Evolutionary conservation across 2,797 vertebrate genomes (phyloP).

Genomic region (Myotis findleyi): DNA sequence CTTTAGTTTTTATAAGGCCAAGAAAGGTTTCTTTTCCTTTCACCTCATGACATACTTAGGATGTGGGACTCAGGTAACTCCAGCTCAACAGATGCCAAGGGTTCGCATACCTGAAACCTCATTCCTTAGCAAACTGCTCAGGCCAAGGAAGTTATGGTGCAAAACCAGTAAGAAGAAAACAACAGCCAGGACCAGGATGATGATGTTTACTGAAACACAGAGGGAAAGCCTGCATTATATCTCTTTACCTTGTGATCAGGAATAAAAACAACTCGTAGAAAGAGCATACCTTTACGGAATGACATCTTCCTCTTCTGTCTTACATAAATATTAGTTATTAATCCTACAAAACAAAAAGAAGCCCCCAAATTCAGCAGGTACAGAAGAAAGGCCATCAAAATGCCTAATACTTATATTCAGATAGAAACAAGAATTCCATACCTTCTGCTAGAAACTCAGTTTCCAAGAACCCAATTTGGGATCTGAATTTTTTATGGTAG

Average conservation of each 20-base stretch:
- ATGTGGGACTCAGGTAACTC: not conserved
- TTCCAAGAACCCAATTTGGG: conserved; percentile 42
- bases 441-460: conserved; percentile 18
- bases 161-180: conserved; percentile 95
- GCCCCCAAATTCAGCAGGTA: conserved; percentile 38
- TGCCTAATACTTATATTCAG: conserved; percentile 1
- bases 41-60: not conserved
- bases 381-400: conserved; percentile 53
- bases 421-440: not conserved
- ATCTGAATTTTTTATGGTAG: conserved; percentile 33
- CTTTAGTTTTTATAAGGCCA: not conserved
- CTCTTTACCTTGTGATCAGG: conserved; percentile 15
- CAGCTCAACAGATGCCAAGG: not conserved
- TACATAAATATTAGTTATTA: conserved; percentile 63
- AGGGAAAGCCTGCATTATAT: conserved; percentile 40
- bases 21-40: conserved; percentile 10
- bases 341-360: conserved; percentile 82
- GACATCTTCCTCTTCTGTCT: conserved; percentile 85
- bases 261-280: conserved; percentile 25
- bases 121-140: conserved; percentile 94
- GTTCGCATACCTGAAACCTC: conserved; percentile 90
- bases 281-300: conserved; percentile 88
- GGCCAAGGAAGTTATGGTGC: conserved; percentile 95
- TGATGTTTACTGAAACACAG: conserved; percentile 93
- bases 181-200: conserved; percentile 93